Base-by-base conservation (phyloP, 1,140 invertebrate genomes). In the Heterodera schachtii region DNA sequence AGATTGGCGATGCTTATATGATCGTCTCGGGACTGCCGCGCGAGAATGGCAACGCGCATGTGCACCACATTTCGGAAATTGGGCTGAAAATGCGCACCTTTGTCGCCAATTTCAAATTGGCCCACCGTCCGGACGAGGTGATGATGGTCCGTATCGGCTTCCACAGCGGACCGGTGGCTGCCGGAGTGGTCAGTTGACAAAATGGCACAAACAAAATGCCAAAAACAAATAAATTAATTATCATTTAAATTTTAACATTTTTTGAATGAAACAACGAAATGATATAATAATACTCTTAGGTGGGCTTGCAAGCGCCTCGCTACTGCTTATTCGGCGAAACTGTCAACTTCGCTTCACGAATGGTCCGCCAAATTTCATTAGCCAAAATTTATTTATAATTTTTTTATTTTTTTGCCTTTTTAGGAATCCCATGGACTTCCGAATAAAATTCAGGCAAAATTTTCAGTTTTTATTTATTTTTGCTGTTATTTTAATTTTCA, bases 1-100 rank as follows among this genome's bases (percentile, higher is more conserved):
- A 83, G 92, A 96, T 96, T 80, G 95, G 95, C 0, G 95, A 96
- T 90, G 95, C 95, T 0, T 96, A 96, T 89, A 95, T 96, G 95
- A 94, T 95, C 2, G 94, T 94, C 9, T 94, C 94, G 8, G 94
- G 95, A 49, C 90, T 95, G 67, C 94, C 95, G 1, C 84, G 92
- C 1, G 93, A 93, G 90, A 96, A 95, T 91, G 94, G 94, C 3
- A 88, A 90, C 70, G 78, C 91, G 0, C 93, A 93, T 84, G 92
- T 91, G 0, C 86, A 91, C 47, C 92, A 93, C 88, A 93, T 93
- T 57, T 91, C 92, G 74, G 94, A 95, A 93, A 81, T 98, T 93
- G 94, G 96, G 0, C 91, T 99, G 60, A 94, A 94, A 1, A 91
- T 99, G 19, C 91, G 88, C 57, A 83, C 84, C 44, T 94, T 94